Conservation (phyloP, 2,888 invertebrate species). For the Sympetrum striolatum region DNA sequence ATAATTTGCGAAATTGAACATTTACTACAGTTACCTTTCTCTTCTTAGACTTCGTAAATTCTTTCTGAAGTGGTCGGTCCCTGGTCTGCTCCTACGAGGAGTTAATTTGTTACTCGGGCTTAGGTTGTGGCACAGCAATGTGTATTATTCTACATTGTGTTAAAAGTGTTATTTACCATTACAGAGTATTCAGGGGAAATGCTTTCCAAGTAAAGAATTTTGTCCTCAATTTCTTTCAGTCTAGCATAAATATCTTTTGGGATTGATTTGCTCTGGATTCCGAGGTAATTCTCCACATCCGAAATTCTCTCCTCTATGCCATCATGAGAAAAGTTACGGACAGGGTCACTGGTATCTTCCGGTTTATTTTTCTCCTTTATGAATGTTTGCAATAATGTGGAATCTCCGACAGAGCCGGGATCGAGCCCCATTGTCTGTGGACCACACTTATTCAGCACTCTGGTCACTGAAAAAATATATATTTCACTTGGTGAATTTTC, state of each 20-base stretch:
- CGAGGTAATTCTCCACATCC: conserved; percentile 70
- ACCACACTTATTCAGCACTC: conserved; percentile 74
- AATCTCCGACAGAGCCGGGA: conserved; percentile 44
- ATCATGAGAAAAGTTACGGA: conserved; percentile 50
- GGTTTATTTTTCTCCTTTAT: conserved; percentile 45
- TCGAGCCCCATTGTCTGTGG: conserved; percentile 64
- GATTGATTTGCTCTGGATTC: conserved; percentile 63
- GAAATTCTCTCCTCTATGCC: conserved; percentile 73
- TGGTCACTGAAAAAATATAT: conserved; percentile 65
- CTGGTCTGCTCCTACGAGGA: neutral
- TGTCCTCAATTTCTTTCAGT: conserved; percentile 76
- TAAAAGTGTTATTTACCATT: neutral
- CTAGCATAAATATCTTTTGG: conserved; percentile 71
- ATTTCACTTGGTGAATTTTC: no score
- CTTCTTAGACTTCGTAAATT: neutral
- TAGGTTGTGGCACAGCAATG: no score
- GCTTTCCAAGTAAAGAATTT: conserved; percentile 74
- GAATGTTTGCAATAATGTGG: neutral
- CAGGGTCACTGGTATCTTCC: conserved; percentile 24
- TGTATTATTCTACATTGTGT: neutral
- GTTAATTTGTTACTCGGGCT: neutral
- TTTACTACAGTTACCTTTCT: neutral
- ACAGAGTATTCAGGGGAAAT: conserved; percentile 79
- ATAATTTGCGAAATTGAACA: neutral
- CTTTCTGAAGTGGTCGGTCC: neutral